Percentiles rank a stretch among this genome's conserved stretches.
phyloP scores from a whole-genome alignment of 2,113 vertebrate species.

The Rhynchomys soricoides region DNA sequence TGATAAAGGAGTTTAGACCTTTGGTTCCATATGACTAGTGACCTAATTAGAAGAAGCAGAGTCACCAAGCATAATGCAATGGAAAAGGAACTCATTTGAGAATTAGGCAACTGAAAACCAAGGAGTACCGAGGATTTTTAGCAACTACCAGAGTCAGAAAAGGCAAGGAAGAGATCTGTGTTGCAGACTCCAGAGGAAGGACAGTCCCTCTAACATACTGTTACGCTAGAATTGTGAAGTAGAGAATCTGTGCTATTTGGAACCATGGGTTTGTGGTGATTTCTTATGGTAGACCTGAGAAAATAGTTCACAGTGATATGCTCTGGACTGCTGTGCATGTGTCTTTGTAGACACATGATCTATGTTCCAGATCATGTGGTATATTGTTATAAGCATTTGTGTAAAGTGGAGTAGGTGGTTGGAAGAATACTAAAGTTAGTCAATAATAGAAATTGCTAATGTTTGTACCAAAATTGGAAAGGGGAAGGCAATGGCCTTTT shows the following conservation, averaged over 20 bases:
- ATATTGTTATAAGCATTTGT: background rate
- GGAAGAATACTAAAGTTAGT: background rate
- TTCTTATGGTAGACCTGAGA: background rate
- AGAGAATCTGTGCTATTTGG: background rate
- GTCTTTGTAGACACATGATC: background rate
- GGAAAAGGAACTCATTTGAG: background rate
- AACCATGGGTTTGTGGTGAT: background rate
- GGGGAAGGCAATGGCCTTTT: background rate
- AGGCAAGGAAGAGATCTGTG: background rate
- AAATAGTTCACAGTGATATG: background rate
- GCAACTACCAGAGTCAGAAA: background rate
- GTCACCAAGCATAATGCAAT: too few relatives aligned
- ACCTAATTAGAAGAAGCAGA: background rate
- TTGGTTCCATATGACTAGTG: background rate
- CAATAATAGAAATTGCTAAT: background rate
- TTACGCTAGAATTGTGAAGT: background rate
- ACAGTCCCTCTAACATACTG: background rate
- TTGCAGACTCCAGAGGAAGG: background rate
- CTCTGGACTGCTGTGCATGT: background rate
- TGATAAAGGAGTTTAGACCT: background rate
- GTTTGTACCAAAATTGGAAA: background rate
- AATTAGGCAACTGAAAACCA: background rate
- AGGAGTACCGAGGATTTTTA: background rate
- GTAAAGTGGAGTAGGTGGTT: background rate
- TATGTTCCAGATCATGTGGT: background rate